Base-by-base conservation (phyloP, 2,113 vertebrate species). In the Pungitius pungitius region DNA sequence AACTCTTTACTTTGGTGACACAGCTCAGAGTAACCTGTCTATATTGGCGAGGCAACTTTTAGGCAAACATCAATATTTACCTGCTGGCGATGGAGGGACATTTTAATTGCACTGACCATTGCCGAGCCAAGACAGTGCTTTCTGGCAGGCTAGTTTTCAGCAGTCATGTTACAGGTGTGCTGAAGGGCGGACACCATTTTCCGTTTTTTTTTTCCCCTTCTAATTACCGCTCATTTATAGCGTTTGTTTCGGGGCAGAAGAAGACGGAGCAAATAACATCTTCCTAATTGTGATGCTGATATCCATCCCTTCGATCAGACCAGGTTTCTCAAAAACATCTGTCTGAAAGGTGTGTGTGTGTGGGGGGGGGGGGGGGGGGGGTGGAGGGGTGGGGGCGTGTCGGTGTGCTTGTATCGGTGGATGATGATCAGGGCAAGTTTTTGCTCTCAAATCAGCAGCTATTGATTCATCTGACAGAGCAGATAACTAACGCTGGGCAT, bases 391-490 rank as follows among this genome's bases (percentile, higher is more conserved):
- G 56, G 67, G 78, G 40, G 75, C 4, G 69, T 74, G 69, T 62
- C 58, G 40, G 37, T 1, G 27, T 11, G 35, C 51, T 39, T 10
- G 40, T 7, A 51, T 57, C 61, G 22, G 68, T 39, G 69, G 72
- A 80, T 62, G 72, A 78, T 80, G 64, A 81, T 88, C 70, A 84
- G 75, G 35, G 65, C 75, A 59, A 73, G n/a, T n/a, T 80, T 88
- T 85, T 86, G 79, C 67, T 47, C 68, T 86, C 80, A 75, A 91
- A 93, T 91, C 85, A 88, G 79, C 79, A 24, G 83, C 82, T 88
- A 92, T 90, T 82, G 92, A 92, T 89, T 80, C 72, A 72, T 83
- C 84, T 87, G 88, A 88, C 89, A 90, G 85, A 85, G 80, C 45
- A 61, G 75, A 91, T 89, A 89, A 86, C 85, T 89, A 87, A 90